Base-by-base conservation (phyloP, 1,140 invertebrate species). In the Gryllus bimaculatus region DNA sequence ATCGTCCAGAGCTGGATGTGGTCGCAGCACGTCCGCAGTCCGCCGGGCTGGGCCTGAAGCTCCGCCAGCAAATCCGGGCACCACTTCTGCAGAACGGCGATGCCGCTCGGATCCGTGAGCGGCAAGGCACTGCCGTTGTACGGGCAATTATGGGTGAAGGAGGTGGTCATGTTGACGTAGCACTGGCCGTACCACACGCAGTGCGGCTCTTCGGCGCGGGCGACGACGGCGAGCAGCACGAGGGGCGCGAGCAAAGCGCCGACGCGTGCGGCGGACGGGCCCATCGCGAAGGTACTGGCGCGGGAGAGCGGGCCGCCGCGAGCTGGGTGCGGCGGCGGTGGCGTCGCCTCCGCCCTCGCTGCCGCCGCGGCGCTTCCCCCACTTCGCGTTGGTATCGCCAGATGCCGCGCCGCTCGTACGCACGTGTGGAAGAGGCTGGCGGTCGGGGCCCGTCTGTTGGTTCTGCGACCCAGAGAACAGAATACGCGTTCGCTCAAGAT, bases 161-260 rank as follows among this genome's bases (percentile, higher is more conserved):
- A 49, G 13, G 79, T 48, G 0, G 48, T 12, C 15, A 18, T 39
- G 77, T 88, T 83, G 3, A 75, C 83, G 79, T 89, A 87, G 84
- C 93, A 95, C 78, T 92, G 87, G 10, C 90, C 93, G 84, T 94
- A 94, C 94, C 93, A 94, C n/a, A 95, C 84, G 84, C 94, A 96
- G 77, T 93, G 54, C 26, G 26, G 26, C 54, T 66, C 54, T 1
- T 1, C 26, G 26, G 26, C 26, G 26, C 5, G 26, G 26, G 26
- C 26, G 26, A 39, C 26, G 26, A 39, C 1, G 5, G 26, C 26
- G 26, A 39, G 26, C 7, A 7, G 2, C 54, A 18, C 10, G 54
- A 66, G 54, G 54, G 7, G 54, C 10, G 10, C 10, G 10, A 66
- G 54, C 54, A 39, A 5, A 66, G 54, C 54, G 54, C 10, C 18